Evolutionary conservation across 2,888 invertebrate genomes (phyloP), one percentile per base, ranked within the genome.

Genomic region (Dione juno): DNA sequence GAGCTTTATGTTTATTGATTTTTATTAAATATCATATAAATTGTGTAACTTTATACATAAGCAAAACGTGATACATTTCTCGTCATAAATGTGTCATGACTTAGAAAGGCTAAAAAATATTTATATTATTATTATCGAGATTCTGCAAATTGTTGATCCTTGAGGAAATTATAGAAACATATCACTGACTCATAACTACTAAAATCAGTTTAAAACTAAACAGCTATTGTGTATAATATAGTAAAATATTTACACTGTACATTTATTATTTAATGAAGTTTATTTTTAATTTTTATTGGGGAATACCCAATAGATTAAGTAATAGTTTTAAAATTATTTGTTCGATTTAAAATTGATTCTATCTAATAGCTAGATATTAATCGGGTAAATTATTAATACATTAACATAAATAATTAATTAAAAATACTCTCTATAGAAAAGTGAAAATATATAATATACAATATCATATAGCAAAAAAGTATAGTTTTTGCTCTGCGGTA

Each of bases 401-500:
- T 50, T 50, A 40, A 37, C 8, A 48, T 48, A 35, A 35, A 35
- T 63, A 43, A 16, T 45, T 16, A 16, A 45, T 37, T 53, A 50
- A 14, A 21, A 43, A 45, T 50, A 9, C 9, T 16, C 43, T 50
- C 69, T 61, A 11, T 45, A 14, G 19, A 16, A 69, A 66, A 71
- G 66, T 71, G 66, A 73, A 71, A 75, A 71, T 59, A 68, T 70
- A 72, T 77, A 77, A 77, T 77, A 75, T 52, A 14, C 52, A 53
- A 78, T 79, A 78, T 75, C 69, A 16, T 7, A 45, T 50, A 77
- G 5, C 28, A 3, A 80, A 78, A 74, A 70, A 74, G 73, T 11
- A 37, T 77, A 67, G 75, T 82, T 88, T 88, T 88, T 89, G 76
- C 80, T 73, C 67, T 77, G 74, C 75, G 76, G 82, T 82, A 82